Evolutionary conservation across 2,113 vertebrate genomes (phyloP), one percentile per base, ranked within the genome.

Genomic region (Eolophus roseicapilla): DNA sequence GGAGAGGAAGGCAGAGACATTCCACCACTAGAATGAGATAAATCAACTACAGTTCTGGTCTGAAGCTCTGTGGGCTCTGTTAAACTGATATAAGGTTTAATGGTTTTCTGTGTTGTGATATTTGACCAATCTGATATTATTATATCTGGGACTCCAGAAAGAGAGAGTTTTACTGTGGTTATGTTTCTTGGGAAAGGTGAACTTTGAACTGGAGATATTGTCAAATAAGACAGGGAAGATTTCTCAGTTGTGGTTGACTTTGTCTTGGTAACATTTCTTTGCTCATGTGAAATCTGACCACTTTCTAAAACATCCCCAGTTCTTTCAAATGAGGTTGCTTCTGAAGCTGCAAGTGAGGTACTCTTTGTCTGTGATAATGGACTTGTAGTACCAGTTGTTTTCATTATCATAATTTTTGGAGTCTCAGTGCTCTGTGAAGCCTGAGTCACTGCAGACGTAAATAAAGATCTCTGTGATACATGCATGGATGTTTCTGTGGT

Each of bases 1-100:
- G 93, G 78, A 57, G 76, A 76, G 37, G 90, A 91, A 88, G 79
- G 73, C 43, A 94, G 33, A 77, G 31, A 11, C 5, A 10, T 94
- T 90, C 21, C 88, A 78, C 50, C 64, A 86, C 75, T 85, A 65
- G 78, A 80, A 79, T 55, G 82, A 79, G 83, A 77, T 29, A 91
- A 50, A 86, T 83, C 60, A 71, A 29, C 64, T 87, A n/a, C 9
- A 76, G 86, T 88, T 82, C 84, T 82, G 33, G 76, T 95, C 67
- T 95, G 87, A 10, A 88, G 62, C 33, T 93, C 70, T 69, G 88
- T 78, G 50, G 74, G 79, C 49, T 95, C 73, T 91, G 96, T 90
- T 67, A 95, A 76, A 69, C 60, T 91, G 64, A 92, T 86, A 63
- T 78, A 88, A 82, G 95, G 65, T 44, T 75, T 70, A 27, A 85